Conservation (phyloP, 2,113 vertebrate genomes). For the Oncorhynchus masou region DNA sequence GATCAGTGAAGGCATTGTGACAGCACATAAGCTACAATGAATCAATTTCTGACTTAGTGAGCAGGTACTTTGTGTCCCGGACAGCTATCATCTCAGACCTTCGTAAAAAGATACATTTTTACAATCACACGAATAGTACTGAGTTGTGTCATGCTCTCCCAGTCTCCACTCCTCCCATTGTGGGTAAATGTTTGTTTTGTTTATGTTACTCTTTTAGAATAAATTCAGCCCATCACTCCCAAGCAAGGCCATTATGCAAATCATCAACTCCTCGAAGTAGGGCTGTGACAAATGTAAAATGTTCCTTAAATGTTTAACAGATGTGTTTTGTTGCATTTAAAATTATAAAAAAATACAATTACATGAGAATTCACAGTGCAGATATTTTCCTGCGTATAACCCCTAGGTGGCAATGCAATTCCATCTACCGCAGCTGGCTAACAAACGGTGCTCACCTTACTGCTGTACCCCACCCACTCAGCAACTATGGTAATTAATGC, state of each 20-base stretch:
- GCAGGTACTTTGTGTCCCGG: not conserved
- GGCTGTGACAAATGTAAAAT: too few relatives aligned
- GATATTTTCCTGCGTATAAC: too few relatives aligned
- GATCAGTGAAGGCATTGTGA: not conserved
- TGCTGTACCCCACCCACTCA: too few relatives aligned
- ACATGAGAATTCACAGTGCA: too few relatives aligned
- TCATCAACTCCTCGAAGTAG: slow-evolving; percentile 19
- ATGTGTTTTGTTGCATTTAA: too few relatives aligned
- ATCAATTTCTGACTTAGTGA: not conserved
- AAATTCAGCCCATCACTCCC: slow-evolving; percentile 15
- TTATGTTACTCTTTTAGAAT: not conserved
- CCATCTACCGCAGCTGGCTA: too few relatives aligned
- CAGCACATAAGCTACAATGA: not conserved
- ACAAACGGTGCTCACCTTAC: too few relatives aligned
- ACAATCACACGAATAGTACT: not conserved
- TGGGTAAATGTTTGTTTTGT: slow-evolving; percentile 5
- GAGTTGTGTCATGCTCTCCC: not conserved
- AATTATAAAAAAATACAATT: too few relatives aligned
- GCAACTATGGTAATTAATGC: too few relatives aligned
- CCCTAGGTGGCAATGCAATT: too few relatives aligned
- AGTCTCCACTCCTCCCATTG: not conserved
- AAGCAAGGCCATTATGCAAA: slow-evolving; percentile 40
- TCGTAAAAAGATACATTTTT: not conserved
- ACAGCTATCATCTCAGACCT: not conserved
- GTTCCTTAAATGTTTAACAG: too few relatives aligned